Conservation (phyloP, 1,140 invertebrate genomes). For the Pseudomyrmex cubaensis region DNA sequence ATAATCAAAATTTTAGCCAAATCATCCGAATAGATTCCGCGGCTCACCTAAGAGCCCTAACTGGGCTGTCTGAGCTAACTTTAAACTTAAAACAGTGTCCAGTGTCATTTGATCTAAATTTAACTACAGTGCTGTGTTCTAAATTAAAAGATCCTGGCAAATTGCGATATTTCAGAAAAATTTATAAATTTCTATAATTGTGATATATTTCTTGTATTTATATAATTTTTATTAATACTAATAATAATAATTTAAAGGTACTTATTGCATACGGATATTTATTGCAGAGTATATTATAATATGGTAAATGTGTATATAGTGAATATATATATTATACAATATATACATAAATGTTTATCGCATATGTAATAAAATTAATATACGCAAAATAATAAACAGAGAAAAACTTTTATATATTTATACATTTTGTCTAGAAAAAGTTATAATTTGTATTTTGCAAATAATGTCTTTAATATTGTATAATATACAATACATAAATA, state of each 20-base stretch:
- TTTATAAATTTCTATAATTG: too few species aligned
- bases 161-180: too few species aligned
- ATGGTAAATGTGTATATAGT: not conserved
- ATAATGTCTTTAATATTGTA: too few species aligned
- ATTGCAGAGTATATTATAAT: not conserved
- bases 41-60: constrained; percentile 77
- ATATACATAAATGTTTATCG: not conserved
- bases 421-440: too few species aligned
- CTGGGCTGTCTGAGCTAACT: constrained; percentile 83
- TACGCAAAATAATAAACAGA: too few species aligned
- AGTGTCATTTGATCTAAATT: constrained; percentile 82
- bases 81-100: constrained; percentile 83
- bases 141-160: constrained; percentile 77
- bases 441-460: too few species aligned
- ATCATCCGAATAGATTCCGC: constrained; percentile 77
- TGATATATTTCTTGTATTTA: too few species aligned
- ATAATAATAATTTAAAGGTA: too few species aligned
- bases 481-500: too few species aligned
- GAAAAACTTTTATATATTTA: too few species aligned
- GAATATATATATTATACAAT: not conserved
- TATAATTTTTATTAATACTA: too few species aligned
- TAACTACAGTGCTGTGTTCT: constrained; percentile 79
- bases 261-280: not conserved
- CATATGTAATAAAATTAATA: too few species aligned
- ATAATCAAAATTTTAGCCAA: constrained; percentile 64